Percentiles rank a stretch among this genome's conserved stretches.
phyloP scores from a whole-genome alignment of 2,888 invertebrate species.

The Diadegma fenestrale region DNA sequence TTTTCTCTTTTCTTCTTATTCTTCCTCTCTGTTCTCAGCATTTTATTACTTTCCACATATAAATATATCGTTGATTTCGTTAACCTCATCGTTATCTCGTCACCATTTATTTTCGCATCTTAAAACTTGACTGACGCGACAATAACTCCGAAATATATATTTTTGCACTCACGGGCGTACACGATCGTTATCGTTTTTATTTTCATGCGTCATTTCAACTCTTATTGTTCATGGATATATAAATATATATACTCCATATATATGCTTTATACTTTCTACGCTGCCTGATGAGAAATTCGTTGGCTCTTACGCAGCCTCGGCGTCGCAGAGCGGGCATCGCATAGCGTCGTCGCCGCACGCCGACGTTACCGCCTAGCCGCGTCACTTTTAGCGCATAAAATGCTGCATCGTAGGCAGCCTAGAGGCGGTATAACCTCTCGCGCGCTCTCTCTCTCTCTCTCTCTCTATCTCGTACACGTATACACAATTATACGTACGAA shows the following conservation, averaged over 20 bases:
- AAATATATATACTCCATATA: not conserved
- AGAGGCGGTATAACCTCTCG: slow-evolving; percentile 35
- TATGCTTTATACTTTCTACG: slow-evolving; percentile 21
- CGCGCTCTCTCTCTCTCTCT: slow-evolving; percentile 22
- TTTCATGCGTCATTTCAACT: slow-evolving; percentile 56
- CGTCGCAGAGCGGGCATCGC: slow-evolving; percentile 67
- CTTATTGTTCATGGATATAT: not conserved
- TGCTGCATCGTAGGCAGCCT: slow-evolving; percentile 70
- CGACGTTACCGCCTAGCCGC: slow-evolving; percentile 66
- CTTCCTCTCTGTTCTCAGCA: slow-evolving; percentile 18
- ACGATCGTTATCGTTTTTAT: slow-evolving; percentile 27
- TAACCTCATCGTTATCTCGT: not conserved
- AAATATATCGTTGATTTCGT: slow-evolving; percentile 1
- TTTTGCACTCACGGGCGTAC: slow-evolving; percentile 12
- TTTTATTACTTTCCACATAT: slow-evolving; percentile 19
- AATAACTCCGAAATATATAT: slow-evolving; percentile 24
- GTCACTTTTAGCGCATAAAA: slow-evolving; percentile 79
- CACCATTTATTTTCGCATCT: not conserved
- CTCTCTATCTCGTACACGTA: not conserved
- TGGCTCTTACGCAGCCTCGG: slow-evolving; percentile 64
- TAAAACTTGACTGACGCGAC: slow-evolving; percentile 11
- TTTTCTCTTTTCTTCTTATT: slow-evolving; percentile 39
- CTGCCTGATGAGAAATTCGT: slow-evolving; percentile 63
- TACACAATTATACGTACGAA: slow-evolving; percentile 12
- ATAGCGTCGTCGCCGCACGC: slow-evolving; percentile 63